Evolutionary conservation across 2,888 invertebrate species (phyloP), one percentile per base, ranked within the genome.

Genomic region (Cephonodes hylas): DNA sequence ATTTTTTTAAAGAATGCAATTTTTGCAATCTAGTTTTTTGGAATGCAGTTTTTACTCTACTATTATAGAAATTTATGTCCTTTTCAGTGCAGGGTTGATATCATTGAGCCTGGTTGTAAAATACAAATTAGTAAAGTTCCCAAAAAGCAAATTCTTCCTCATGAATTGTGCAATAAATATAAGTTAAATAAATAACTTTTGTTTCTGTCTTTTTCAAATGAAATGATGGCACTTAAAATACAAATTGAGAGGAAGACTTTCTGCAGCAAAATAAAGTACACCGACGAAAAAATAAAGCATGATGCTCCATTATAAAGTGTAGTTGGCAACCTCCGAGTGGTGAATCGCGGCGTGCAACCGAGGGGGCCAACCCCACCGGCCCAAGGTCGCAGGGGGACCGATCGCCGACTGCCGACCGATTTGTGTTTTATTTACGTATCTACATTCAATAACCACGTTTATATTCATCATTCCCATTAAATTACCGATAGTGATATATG

Each of bases 341-440:
- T 53, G 42, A 60, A 60, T 60, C 60, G 53, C 38, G n/a, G 27
- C 42, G 48, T 60, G 60, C 60, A 53, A 44, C 46, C 38, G 27
- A 57, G 53, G 70, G 71, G 68, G 64, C 64, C 69, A 66, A 68
- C 73, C 73, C 73, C 38, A 59, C 57, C 42, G 63, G 25, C 59
- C 57, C 71, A 70, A 73, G 73, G 71, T 69, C 67, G 61, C 45
- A 66, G 63, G 71, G 72, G 67, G 71, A 69, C 58, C 48, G 59
- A 22, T 58, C 15, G 59, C 64, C 45, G 57, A 56, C 61, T 60
- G 66, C 65, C 45, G 57, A 56, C 63, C 63, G 66, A 68, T 68
- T 66, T 65, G 59, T 64, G 46, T 57, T 63, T 63, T 63, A 60
- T 62, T 65, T 64, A 66, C 62, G 58, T 62, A 64, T n/a, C 60